Base-by-base conservation (phyloP, 2,113 vertebrate species). In the Madoqua kirkii region DNA sequence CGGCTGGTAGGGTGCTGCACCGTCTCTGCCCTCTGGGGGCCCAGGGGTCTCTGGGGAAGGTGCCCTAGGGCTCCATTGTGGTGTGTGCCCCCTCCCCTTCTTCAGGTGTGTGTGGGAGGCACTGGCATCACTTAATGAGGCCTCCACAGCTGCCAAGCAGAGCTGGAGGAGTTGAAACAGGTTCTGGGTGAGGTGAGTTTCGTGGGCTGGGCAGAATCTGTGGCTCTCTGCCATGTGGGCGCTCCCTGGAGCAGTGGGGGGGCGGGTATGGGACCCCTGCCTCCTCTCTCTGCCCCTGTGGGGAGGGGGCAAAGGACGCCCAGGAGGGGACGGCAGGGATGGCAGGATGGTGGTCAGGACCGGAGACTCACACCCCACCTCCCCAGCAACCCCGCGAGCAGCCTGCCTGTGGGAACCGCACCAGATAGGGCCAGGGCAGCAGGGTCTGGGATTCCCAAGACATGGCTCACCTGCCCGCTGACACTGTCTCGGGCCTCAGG, bases 101-200 rank as follows among this genome's bases (percentile, higher is more conserved):
- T 55, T 59, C 3, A 93, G 97, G 98, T 97, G 98, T 97, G 98
- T 98, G 99, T 99, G 98, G 99, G 99, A 98, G 98, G 99, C 93
- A 93, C 98, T 99, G 99, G 99, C 99, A 98, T 97, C 96, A 95
- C 93, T 98, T 98, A 98, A 98, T 98, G 98, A 99, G 98, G 98
- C 98, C 98, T 91, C 98, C 96, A 62, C 88, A 16, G 96, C 98
- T 98, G 99, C 99, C 99, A 99, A 98, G 98, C 98, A 98, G 98
- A 98, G 96, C 98, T 98, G 98, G 99, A 99, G 99, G 98, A 98
- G 99, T 99, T 98, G 98, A 99, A 99, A 99, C 99, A 99, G 98
- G 99, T 99, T 98, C 98, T 99, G 99, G 99, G 99, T 99, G 99
- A 99, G 99, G 99, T 99, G 98, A 99, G 99, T 99, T 99, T 99